Conservation (phyloP, 2,113 vertebrate species). For the Gobio gobio region DNA sequence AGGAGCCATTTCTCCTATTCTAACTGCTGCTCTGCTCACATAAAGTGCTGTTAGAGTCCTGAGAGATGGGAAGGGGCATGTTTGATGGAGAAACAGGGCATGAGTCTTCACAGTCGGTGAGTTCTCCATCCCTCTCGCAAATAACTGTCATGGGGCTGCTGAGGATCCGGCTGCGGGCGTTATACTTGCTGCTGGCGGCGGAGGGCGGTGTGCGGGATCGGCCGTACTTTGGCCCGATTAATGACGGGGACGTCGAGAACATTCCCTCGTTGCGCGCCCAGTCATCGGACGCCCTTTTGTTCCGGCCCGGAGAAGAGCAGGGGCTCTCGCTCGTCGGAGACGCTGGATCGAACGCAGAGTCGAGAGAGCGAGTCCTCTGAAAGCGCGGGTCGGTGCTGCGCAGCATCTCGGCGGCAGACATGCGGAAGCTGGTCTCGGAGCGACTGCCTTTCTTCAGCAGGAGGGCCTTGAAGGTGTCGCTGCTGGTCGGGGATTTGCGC, state of each 20-base stretch:
- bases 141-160: slow-evolving; percentile 99
- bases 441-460: slow-evolving; percentile 95
- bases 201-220: slow-evolving; percentile 92
- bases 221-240: slow-evolving; percentile 81
- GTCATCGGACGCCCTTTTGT: slow-evolving; percentile 82
- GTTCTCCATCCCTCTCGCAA: slow-evolving; percentile 92
- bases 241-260: slow-evolving; percentile 66
- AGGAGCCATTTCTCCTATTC: slow-evolving; percentile 3
- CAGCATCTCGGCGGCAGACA: slow-evolving; percentile 95
- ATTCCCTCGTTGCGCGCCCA: slow-evolving; percentile 86
- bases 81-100: slow-evolving; percentile 22
- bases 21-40: slow-evolving; percentile 76
- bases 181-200: slow-evolving; percentile 96
- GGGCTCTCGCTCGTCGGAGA: slow-evolving; percentile 74
- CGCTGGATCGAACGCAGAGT: slow-evolving; percentile 68
- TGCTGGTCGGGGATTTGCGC: slow-evolving; percentile 94
- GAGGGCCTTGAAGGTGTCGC: slow-evolving; percentile 98
- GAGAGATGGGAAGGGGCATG: slow-evolving; percentile 52
- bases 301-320: slow-evolving; percentile 74
- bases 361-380: slow-evolving; percentile 77
- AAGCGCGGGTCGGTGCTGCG: slow-evolving; percentile 90
- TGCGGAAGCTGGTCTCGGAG: slow-evolving; percentile 87
- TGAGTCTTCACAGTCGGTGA: slow-evolving; percentile 64
- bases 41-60: slow-evolving; percentile 78
- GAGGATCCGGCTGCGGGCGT: slow-evolving; percentile 87